These are phyloP conservation scores for Catostylus mosaicus DNA, from an alignment of 30 jellyfish, hydroid and myxozoan genomes.

Conservation along the genomic window DNA sequence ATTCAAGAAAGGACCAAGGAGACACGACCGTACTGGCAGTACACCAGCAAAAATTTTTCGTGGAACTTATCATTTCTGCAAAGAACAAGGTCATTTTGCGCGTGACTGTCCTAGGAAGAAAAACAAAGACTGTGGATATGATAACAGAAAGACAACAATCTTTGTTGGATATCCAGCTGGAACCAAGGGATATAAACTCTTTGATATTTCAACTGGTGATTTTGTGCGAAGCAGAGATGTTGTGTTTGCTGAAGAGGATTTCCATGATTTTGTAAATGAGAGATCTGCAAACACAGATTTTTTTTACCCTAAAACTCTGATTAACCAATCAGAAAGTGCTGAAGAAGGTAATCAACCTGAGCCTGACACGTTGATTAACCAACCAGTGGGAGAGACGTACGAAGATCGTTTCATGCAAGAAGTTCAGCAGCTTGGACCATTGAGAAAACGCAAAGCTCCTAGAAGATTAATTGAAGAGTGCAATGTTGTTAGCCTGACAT, in stretches of 20 bases:
- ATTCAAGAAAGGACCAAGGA: neutral
- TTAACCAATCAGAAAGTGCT: slow-evolving; percentile 2
- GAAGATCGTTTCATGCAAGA: slow-evolving; percentile 36
- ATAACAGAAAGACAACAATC: slow-evolving; percentile 17
- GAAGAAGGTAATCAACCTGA: slow-evolving; percentile 23
- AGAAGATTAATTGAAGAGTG: slow-evolving; percentile 23
- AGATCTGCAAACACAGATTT: slow-evolving; percentile 1
- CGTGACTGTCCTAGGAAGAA: slow-evolving; percentile 59
- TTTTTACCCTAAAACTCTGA: slow-evolving; percentile 15
- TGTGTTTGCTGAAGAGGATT: slow-evolving; percentile 41
- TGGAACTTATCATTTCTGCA: slow-evolving; percentile 52
- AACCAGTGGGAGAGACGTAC: slow-evolving; percentile 51
- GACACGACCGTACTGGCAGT: slow-evolving; percentile 11
- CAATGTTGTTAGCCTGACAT: slow-evolving; percentile 28
- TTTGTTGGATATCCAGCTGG: slow-evolving; percentile 67
- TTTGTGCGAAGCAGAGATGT: slow-evolving; percentile 67
- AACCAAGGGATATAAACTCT: slow-evolving; percentile 58
- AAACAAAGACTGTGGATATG: slow-evolving; percentile 7
- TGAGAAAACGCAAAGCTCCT: slow-evolving; percentile 23
- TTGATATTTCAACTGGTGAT: slow-evolving; percentile 4
- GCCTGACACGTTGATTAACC: slow-evolving; percentile 2
- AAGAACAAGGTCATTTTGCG: slow-evolving; percentile 48
- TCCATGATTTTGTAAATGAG: slow-evolving; percentile 28
- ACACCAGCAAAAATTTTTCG: slow-evolving; percentile 3
- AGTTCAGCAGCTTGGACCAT: slow-evolving; percentile 20